phyloP scores from a whole-genome alignment of 1,140 invertebrate species.

The Drosophila pseudoananassae region DNA sequence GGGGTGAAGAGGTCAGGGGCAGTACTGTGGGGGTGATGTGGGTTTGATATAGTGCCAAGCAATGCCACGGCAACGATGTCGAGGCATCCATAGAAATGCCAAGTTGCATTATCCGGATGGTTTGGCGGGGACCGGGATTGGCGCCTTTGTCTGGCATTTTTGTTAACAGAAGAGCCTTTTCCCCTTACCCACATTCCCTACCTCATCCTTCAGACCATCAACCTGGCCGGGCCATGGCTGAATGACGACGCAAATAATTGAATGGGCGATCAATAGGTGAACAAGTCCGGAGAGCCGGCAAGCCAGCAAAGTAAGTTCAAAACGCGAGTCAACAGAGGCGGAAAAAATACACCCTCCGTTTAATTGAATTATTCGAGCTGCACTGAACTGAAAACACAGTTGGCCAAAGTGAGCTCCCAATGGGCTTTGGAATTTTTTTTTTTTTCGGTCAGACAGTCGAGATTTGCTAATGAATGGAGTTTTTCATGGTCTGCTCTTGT shows the following conservation, averaged over 20 bases:
- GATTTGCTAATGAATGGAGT: constrained; percentile 41
- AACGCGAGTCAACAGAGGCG: constrained; percentile 24
- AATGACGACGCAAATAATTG: constrained; percentile 72
- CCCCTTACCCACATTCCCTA: neutral
- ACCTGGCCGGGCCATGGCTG: constrained; percentile 16
- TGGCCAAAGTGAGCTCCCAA: constrained; percentile 1
- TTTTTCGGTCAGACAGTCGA: neutral
- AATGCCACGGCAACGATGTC: constrained; percentile 53
- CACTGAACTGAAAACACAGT: constrained; percentile 21
- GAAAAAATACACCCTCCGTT: constrained; percentile 10
- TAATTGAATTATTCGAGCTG: constrained; percentile 43
- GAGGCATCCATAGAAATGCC: constrained; percentile 76
- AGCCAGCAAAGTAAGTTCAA: constrained; percentile 21
- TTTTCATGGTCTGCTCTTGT: constrained; percentile 5
- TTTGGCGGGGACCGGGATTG: constrained; percentile 23
- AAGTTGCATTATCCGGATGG: constrained; percentile 66
- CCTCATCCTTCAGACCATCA: neutral
- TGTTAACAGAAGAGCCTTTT: constrained; percentile 35
- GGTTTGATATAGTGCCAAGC: constrained; percentile 51
- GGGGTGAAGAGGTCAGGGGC: neutral
- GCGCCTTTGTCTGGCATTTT: constrained; percentile 70
- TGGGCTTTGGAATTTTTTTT: neutral
- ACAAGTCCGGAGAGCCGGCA: constrained; percentile 41
- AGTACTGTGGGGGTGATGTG: neutral
- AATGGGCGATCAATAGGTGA: constrained; percentile 76